Percentiles rank a stretch among this genome's conserved stretches.
phyloP scores from a whole-genome alignment of 2,113 vertebrate genomes.

The Oplegnathus fasciatus region DNA sequence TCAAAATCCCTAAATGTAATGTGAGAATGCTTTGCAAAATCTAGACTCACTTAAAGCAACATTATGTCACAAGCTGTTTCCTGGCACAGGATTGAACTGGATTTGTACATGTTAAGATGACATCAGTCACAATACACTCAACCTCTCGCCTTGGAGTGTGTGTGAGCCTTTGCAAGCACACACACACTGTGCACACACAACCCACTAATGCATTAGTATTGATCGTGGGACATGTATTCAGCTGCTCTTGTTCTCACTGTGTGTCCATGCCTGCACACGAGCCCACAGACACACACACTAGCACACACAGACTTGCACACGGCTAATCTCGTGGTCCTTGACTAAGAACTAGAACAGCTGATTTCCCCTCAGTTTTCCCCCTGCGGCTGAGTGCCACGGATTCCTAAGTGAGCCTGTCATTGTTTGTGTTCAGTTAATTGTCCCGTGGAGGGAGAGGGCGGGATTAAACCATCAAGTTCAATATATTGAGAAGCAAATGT shows the following conservation, averaged over 20 bases:
- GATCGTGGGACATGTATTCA: conserved; percentile 42
- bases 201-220: conserved; percentile 6
- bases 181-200: conserved; percentile 12
- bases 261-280: conserved; percentile 48
- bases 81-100: conserved; percentile 49
- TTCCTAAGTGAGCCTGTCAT: conserved; percentile 78
- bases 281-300: conserved; percentile 18
- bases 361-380: conserved; percentile 72
- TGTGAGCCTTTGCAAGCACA: neutral
- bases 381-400: conserved; percentile 68
- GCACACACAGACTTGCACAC: conserved; percentile 29
- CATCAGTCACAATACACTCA: conserved; percentile 48
- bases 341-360: conserved; percentile 73
- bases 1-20: conserved; percentile 38
- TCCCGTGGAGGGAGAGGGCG: conserved; percentile 64
- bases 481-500: conserved; percentile 75
- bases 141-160: neutral
- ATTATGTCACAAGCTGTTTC: conserved; percentile 65
- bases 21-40: conserved; percentile 44
- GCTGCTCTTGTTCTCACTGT: conserved; percentile 48
- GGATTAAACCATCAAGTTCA: conserved; percentile 79
- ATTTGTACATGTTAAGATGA: conserved; percentile 55
- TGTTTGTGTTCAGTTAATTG: conserved; percentile 79
- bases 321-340: conserved; percentile 62
- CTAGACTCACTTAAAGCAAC: conserved; percentile 61